Evolutionary conservation across 2,113 vertebrate species (phyloP), one percentile per base, ranked within the genome.

Genomic region (Gracilinanus agilis): DNA sequence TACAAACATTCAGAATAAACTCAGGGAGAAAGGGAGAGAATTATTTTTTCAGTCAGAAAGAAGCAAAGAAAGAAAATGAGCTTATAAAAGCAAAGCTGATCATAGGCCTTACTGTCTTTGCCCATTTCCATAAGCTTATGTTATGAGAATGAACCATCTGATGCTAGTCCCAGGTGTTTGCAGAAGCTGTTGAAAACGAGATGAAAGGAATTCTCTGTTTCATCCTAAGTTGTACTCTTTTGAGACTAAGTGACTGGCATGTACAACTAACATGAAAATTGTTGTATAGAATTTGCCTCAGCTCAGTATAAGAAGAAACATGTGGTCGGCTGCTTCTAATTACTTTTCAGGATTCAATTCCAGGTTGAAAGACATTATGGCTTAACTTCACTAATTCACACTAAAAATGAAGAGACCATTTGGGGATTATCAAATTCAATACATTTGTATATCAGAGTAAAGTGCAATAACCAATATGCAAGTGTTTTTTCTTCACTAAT

Each of bases 161-260:
- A 34, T 92, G 56, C 27, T 54, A 75, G 5, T 8, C 92, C 83
- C 58, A 90, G 44, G 23, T 90, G 21, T n/a, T 92, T 54, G 1
- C 10, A 93, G 61, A 93, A 58, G 91, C 53, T 67, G 16, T 54
- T 90, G 40, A 94, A 67, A 97, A 94, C 40, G 24, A 58, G 21
- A 2, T 91, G 54, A 96, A 94, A 95, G 5, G 44, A 11, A 1
- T 29, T 21, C 27, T 91, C 49, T 89, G 3, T 95, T 61, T 75
- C 49, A 9, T 54, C 49, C 40, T 95, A 55, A 93, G 49, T 96
- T 96, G 6, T 54, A 92, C 89, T 92, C 3, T 90, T 54, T 29
- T 44, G 23, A 29, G 9, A 49, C 34, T n/a, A 12, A n/a, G 7
- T n/a, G 19, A 75, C 44, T 75, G 49, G 29, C 91, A 34, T 53